phyloP scores from a whole-genome alignment of 2,797 vertebrate genomes.

The Jordanella pulchra region DNA sequence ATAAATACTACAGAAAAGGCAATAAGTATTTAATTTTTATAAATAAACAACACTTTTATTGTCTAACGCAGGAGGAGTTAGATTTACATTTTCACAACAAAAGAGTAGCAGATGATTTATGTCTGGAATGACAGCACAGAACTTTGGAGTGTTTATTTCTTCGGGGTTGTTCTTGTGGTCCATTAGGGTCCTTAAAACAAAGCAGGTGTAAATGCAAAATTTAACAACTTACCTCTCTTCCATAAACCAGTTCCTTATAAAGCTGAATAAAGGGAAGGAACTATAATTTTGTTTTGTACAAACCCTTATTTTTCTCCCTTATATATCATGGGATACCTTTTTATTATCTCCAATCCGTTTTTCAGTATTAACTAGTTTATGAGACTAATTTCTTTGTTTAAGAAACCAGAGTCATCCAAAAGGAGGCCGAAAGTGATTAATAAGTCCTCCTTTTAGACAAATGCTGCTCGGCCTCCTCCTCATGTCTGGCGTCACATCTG shows the following conservation, averaged over 20 bases:
- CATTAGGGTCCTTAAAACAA: background rate
- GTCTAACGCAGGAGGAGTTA: background rate
- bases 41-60: background rate
- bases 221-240: background rate
- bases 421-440: background rate
- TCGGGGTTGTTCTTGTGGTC: background rate
- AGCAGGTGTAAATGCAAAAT: background rate
- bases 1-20: background rate
- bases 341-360: background rate
- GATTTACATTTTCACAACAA: background rate
- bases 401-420: background rate
- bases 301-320: background rate
- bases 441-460: background rate
- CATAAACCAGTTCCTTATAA: background rate
- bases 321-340: background rate
- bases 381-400: background rate
- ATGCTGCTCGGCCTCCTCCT: background rate
- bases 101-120: background rate
- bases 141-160: background rate
- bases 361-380: background rate
- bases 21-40: background rate
- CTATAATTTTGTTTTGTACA: background rate
- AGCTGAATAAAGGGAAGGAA: background rate
- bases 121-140: background rate
- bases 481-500: constrained; percentile 13